Evolutionary conservation across 2,113 vertebrate species (phyloP), one percentile per base, ranked within the genome.

Genomic region (Perccottus glenii): DNA sequence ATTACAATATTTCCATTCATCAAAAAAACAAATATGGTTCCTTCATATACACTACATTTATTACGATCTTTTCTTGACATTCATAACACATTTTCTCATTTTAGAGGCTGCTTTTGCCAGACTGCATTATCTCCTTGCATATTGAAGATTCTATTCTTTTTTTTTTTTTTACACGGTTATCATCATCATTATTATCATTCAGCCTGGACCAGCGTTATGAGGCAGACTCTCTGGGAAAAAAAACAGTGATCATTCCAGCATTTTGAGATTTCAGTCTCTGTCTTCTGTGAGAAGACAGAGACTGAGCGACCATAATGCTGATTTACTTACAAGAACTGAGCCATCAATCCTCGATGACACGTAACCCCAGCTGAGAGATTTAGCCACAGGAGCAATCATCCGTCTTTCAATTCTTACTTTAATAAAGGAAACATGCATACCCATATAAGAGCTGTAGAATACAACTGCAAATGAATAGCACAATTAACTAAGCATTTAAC

Each of bases 321-420:
- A 65, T 80, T 66, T 70, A 75, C 74, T 75, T 52, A 47, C 33
- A 61, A 46, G 55, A 65, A 77, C 66, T 67, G 11, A 63, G 58
- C 64, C 53, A 55, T 79, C 64, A 75, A 57, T 80, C 52, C 64
- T 40, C 9, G 60, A 50, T 57, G 70, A 64, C 74, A 74, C 67
- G 66, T 32, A 40, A 74, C 55, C 46, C 69, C 60, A 40, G 9
- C 60, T 60, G 70, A 60, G 51, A 65, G 35, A 77, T 44, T 70
- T n/a, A 57, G 65, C 47, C 12, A 8, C 55, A 56, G 46, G 50
- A 67, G 27, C 59, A 64, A 60, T 65, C 49, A 55, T 40, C 33
- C 15, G 36, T 1, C 12, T 63, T 67, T 64, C 59, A 60, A 61
- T 46, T 59, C 36, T 68, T 65, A 11, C 16, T 42, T 70, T 67